phyloP scores from a whole-genome alignment of 2,888 invertebrate species.

The Apomyelois bistriatella region DNA sequence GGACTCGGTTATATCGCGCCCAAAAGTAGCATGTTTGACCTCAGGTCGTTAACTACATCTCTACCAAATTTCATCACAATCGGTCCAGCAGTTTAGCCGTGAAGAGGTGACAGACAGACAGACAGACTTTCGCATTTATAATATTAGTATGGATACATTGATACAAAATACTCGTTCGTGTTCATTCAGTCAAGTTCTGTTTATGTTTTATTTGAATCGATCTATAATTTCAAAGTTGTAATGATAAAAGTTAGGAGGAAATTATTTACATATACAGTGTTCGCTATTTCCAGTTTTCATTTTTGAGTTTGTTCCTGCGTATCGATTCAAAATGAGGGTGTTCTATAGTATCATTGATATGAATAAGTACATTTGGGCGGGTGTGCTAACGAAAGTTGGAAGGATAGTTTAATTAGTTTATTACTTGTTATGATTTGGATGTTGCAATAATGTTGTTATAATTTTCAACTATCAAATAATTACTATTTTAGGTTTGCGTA shows the following conservation, averaged over 20 bases:
- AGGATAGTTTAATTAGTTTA: conserved; percentile 9
- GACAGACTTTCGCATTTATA: too few relatives aligned
- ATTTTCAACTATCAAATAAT: background rate
- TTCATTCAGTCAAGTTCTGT: background rate
- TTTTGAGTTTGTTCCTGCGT: conserved; percentile 5
- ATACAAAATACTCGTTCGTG: too few relatives aligned
- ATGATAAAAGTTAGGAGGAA: background rate
- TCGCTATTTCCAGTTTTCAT: background rate
- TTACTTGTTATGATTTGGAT: conserved; percentile 2
- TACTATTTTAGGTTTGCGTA: background rate
- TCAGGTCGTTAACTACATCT: too few relatives aligned
- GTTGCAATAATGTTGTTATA: background rate
- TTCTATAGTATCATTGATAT: too few relatives aligned
- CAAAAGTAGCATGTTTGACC: too few relatives aligned
- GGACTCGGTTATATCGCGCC: too few relatives aligned
- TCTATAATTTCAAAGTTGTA: background rate
- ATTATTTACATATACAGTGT: background rate
- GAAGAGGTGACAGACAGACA: too few relatives aligned
- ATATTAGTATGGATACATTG: too few relatives aligned
- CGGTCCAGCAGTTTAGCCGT: too few relatives aligned
- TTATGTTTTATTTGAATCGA: background rate
- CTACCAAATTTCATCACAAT: too few relatives aligned
- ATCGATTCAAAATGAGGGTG: too few relatives aligned
- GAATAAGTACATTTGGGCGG: background rate
- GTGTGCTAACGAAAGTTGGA: background rate